Evolutionary conservation across 1,140 invertebrate species (phyloP), one percentile per base, ranked within the genome.

Genomic region (Zophobas morio): DNA sequence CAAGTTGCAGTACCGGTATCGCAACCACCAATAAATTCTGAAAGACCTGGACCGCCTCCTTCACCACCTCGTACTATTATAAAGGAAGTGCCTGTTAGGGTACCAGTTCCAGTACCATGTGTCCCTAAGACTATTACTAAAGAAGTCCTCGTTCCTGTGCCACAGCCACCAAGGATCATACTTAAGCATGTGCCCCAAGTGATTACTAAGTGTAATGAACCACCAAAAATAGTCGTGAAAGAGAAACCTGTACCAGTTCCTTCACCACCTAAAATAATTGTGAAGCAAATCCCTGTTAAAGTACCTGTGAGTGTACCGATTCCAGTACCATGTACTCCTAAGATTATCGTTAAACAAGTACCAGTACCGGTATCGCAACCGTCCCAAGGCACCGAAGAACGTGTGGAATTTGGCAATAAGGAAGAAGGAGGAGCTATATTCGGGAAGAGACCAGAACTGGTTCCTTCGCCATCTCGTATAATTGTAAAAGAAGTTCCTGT

Each of bases 81-180:
- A 20, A 20, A 20, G 20, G 20, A 20, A 20, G 20, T 20, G 20
- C 20, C 20, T 20, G 42, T 46, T 46, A 46, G 8, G 20, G 20
- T 57, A 57, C 54, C 54, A 5, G 34, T 57, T 34, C 54, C 54
- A 3, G 8, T 34, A 57, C 3, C 32, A 57, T 1, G 8, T 35
- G 20, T 8, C 20, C 33, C 39, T 20, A 34, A 37, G 33, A 46
- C 3, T 57, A 3, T 34, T 2, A 57, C 35, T 57, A 57, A 6
- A 40, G 33, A 40, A 70, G 60, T 76, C 2, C 53, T 53, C 6
- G 51, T 77, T 56, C 66, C 47, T 6, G 36, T 73, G 20, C 34
- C 71, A 42, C 37, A 66, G 42, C 60, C 37, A 0, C 60, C 60
- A 6, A 66, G 42, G 42, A 32, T 66, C 3, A 66, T 66, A 3